Conservation (phyloP, 1,140 invertebrate genomes). For the Oreohelix idahoensis region DNA sequence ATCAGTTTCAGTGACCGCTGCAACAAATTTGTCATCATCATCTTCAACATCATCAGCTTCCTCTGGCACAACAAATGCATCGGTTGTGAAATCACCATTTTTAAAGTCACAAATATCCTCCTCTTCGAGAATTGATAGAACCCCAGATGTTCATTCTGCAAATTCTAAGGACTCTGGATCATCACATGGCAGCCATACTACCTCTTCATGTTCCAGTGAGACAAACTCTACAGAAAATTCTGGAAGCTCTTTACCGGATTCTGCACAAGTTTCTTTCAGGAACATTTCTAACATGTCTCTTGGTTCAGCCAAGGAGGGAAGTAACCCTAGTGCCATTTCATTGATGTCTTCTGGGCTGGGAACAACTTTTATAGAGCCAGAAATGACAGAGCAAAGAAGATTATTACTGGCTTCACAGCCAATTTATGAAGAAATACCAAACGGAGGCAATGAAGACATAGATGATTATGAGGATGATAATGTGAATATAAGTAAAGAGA, state of each 20-base stretch:
- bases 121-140: not conserved
- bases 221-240: constrained; percentile 31
- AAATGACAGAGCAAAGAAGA: constrained; percentile 53
- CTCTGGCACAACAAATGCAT: not conserved
- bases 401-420: constrained; percentile 62
- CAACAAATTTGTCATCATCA: not conserved
- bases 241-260: constrained; percentile 25
- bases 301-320: no score
- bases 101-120: not conserved
- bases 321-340: not conserved
- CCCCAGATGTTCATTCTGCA: not conserved
- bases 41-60: constrained; percentile 14
- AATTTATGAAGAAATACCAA: constrained; percentile 68
- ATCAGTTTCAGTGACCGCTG: not conserved
- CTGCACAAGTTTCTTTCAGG: not conserved
- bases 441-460: constrained; percentile 53
- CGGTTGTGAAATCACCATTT: not conserved
- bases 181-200: constrained; percentile 14
- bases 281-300: not conserved
- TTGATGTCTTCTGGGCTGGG: constrained; percentile 4
- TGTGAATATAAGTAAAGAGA: not conserved
- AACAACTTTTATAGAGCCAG: constrained; percentile 34
- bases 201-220: constrained; percentile 30
- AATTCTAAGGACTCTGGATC: not conserved
- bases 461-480: constrained; percentile 14